Evolutionary conservation across 1,140 invertebrate genomes (phyloP), one percentile per base, ranked within the genome.

Genomic region (Papilio xuthus): DNA sequence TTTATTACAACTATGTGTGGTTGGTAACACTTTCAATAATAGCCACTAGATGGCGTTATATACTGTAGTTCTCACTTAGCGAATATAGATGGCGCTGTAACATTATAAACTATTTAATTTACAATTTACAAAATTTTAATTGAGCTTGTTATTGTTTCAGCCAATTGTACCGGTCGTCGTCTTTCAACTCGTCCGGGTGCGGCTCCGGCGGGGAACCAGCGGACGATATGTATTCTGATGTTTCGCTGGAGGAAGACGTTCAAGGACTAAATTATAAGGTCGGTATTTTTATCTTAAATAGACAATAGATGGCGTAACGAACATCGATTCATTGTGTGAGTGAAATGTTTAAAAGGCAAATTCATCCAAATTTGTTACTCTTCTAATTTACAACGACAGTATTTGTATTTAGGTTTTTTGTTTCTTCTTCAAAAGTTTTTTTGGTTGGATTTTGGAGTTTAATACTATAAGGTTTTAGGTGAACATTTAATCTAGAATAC

Each of bases 141-240:
- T 76, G 67, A 42, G 50, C 80, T 78, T 82, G 82, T 83, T 89
- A 82, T 91, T 93, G 90, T 95, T 96, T 76, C 94, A 97, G 97
- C 93, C 97, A 98, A 94, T 95, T 98, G 79, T 98, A 98, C 93
- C 96, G 97, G 83, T 98, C 97, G 88, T 97, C 97, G 84, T 98
- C 97, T 93, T 98, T 98, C 92, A 98, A 98, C 94, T 98, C 97
- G 81, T 97, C 97, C 32, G 97, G 97, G 71, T 96, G 97, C 88
- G 98, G 97, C 86, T 98, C 97, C 72, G 97, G 96, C 85, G 97
- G 97, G 89, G 97, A 98, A 94, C 97, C 97, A 86, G 96, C 96
- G 37, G 98, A 98, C 95, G 97, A 98, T 94, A 98, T 98, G 96
- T 98, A 97, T 94, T 98, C 97, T 80, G 97, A 98, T 94, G 97